Base-by-base conservation (phyloP, 2,888 invertebrate genomes). In the Galerucella calmariensis region DNA sequence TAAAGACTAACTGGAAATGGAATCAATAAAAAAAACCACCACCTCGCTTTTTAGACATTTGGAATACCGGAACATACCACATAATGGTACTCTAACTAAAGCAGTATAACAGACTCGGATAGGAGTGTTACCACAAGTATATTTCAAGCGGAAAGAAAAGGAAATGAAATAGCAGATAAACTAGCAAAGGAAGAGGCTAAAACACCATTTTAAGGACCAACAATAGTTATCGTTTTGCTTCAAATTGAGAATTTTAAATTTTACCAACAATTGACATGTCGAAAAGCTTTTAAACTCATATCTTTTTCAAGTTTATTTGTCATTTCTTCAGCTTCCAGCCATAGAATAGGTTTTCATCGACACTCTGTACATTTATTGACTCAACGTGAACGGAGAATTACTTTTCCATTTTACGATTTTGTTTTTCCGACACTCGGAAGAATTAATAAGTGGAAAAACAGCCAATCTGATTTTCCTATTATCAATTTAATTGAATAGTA, bases 401-500 rank as follows among this genome's bases (percentile, higher is more conserved):
- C 51, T 51, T 51, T 51, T 51, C n/a, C 51, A 51, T 51, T 51
- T 51, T n/a, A 51, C 51, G 51, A 51, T 51, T 51, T 51, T 51
- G 51, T 51, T 51, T 51, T 51, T n/a, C n/a, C 51, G 6, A n/a
- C n/a, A 5, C 51, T 51, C 8, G n/a, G n/a, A 51, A 8, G n/a
- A 51, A 51, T 51, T 51, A 51, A 51, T 51, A 59, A 59, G 59
- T 24, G 27, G 41, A 16, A 41, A 62, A 41, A 62, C 9, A 41
- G 62, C 62, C 41, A 41, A 62, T 62, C 35, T 62, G 41, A 62
- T 62, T n/a, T 41, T n/a, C 62, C 35, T 41, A 35, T 73, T 62
- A 62, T 67, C 67, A 63, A 73, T 61, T 46, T 73, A 73, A 73
- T 73, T 73, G 63, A 62, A 73, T 67, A 68, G 67, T 73, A 73